phyloP scores from a whole-genome alignment of 2,797 vertebrate species.

The Falco berigora region DNA sequence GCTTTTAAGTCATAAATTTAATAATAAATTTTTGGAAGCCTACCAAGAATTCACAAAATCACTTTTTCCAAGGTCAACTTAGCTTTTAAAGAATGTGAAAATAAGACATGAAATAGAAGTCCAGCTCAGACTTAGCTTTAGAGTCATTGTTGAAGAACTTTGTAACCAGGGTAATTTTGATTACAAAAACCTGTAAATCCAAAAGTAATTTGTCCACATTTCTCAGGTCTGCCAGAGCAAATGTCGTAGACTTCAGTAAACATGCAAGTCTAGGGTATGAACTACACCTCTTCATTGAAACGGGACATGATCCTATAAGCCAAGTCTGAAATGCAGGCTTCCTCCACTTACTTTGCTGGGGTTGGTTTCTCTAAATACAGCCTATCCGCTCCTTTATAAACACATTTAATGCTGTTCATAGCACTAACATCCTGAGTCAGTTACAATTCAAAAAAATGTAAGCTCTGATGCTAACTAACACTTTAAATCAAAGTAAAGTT shows the following conservation, averaged over 20 bases:
- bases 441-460: neutral
- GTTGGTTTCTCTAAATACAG: neutral
- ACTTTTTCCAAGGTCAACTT: slow-evolving; percentile 40
- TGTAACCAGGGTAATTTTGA: slow-evolving; percentile 2
- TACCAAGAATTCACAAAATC: slow-evolving; percentile 47
- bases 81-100: slow-evolving; percentile 31
- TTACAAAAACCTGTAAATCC: neutral
- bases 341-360: neutral
- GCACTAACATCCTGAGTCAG: neutral
- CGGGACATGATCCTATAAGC: neutral
- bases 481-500: neutral
- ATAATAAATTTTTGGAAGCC: slow-evolving; percentile 32
- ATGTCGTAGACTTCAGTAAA: neutral
- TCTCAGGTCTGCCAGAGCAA: neutral
- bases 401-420: neutral
- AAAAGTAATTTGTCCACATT: slow-evolving; percentile 6
- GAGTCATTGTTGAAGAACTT: neutral
- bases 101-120: neutral
- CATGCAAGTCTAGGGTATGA: neutral
- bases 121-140: neutral
- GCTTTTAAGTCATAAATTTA: slow-evolving; percentile 57
- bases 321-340: neutral
- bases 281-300: neutral
- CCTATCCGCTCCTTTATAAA: neutral
- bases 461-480: neutral